phyloP scores from a whole-genome alignment of 2,113 vertebrate species.

The Clarias batrachus region DNA sequence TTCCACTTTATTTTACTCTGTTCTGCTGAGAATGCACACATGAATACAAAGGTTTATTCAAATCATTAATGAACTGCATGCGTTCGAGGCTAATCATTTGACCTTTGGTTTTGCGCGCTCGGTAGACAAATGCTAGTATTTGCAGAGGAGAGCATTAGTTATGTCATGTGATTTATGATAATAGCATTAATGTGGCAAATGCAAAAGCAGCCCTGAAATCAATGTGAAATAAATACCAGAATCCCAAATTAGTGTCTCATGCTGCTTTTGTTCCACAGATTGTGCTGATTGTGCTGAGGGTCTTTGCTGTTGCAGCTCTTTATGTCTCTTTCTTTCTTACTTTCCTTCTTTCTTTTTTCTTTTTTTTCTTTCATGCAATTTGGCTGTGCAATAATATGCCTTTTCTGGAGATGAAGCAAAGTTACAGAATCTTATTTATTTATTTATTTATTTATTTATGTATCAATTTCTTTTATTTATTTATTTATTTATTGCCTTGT shows the following conservation, averaged over 20 bases:
- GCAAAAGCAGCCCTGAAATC: conserved; percentile 66
- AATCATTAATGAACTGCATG: conserved; percentile 68
- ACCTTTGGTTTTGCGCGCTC: conserved; percentile 70
- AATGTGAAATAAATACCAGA: conserved; percentile 64
- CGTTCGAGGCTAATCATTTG: conserved; percentile 71
- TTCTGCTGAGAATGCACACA: conserved; percentile 73
- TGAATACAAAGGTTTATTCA: conserved; percentile 70
- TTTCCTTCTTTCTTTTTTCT: neutral
- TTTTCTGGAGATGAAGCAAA: neutral
- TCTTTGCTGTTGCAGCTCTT: conserved; percentile 10
- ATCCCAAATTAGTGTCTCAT: conserved; percentile 61
- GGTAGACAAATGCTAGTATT: conserved; percentile 59
- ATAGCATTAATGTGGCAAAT: conserved; percentile 64
- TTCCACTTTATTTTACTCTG: conserved; percentile 63
- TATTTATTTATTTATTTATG: no score
- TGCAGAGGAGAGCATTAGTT: conserved; percentile 70
- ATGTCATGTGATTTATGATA: conserved; percentile 71
- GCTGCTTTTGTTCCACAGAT: conserved; percentile 57
- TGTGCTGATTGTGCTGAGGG: conserved; percentile 32
- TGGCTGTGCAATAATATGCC: conserved; percentile 5
- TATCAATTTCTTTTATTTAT: no score
- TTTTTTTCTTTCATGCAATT: neutral
- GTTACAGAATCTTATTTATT: neutral
- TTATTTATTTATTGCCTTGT: no score
- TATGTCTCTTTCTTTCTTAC: neutral